These are phyloP conservation scores for Gymnothorax javanicus DNA, from an alignment of 2,797 vertebrate genomes.

Conservation along the genomic window DNA sequence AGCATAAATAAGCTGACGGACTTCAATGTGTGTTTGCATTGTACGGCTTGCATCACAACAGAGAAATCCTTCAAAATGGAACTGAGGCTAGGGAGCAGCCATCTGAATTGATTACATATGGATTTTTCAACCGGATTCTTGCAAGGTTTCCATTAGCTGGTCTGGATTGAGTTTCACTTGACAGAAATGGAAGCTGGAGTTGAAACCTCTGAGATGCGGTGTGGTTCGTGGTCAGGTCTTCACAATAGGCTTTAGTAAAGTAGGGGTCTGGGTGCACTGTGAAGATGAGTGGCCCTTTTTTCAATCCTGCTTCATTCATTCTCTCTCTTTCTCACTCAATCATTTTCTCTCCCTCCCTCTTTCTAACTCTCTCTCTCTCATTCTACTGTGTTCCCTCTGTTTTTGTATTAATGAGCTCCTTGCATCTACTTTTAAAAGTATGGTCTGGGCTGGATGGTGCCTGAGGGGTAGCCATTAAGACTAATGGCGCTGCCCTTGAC, in stretches of 20 bases:
- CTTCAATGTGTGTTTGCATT: conserved; percentile 47
- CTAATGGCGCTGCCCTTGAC: conserved; percentile 71
- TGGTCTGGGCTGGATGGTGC: conserved; percentile 61
- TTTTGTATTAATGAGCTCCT: conserved; percentile 78
- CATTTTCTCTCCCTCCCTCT: conserved; percentile 58
- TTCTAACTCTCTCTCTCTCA: conserved; percentile 41
- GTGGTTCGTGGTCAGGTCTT: conserved; percentile 64
- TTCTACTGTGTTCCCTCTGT: conserved; percentile 64
- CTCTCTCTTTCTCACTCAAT: conserved; percentile 51
- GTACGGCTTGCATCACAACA: background rate
- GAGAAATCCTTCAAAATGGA: conserved; percentile 59
- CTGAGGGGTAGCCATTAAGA: conserved; percentile 69
- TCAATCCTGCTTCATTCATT: conserved; percentile 54
- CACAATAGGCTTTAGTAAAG: conserved; percentile 48
- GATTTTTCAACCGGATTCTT: conserved; percentile 76
- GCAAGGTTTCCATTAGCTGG: conserved; percentile 75
- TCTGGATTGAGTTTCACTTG: conserved; percentile 73
- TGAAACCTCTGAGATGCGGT: conserved; percentile 60
- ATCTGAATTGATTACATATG: conserved; percentile 77
- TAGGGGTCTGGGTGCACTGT: background rate
- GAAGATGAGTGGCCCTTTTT: conserved; percentile 50
- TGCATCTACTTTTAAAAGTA: conserved; percentile 75
- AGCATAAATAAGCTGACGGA: conserved; percentile 49
- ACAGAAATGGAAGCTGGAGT: conserved; percentile 69
- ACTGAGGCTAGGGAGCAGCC: conserved; percentile 65